A percentile compares a stretch with the other conserved stretches of the same genome.
Evolutionary conservation across 2,113 vertebrate genomes (phyloP).

Genomic region (Hyperopisus bebe): DNA sequence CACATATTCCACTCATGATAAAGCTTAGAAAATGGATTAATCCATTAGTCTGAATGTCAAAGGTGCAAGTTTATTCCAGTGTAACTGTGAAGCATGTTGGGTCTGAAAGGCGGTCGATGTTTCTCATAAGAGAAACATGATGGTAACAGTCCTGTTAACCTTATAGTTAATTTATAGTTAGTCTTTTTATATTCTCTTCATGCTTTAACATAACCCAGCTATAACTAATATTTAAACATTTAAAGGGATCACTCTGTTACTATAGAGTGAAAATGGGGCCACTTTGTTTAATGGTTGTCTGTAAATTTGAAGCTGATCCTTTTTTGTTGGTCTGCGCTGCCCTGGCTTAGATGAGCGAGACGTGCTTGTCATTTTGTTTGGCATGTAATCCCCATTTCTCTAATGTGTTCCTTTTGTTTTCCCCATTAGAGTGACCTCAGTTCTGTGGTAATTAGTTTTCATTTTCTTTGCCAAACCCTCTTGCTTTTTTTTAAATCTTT

Average conservation of each 20-base stretch:
- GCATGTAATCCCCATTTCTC: conserved; percentile 90
- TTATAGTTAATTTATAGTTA: background rate
- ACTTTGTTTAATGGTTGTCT: background rate
- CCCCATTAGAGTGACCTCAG: conserved; percentile 99
- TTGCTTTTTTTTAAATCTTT: conserved; percentile 38
- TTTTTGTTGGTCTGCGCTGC: conserved; percentile 8
- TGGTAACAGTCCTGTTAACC: background rate
- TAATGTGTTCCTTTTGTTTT: conserved; percentile 83
- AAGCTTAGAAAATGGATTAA: background rate
- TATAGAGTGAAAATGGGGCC: background rate
- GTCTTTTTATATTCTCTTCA: background rate
- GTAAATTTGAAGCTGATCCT: background rate
- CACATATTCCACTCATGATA: background rate
- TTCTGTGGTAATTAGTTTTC: conserved; percentile 97
- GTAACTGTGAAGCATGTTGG: background rate
- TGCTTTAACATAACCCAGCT: background rate
- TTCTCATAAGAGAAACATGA: background rate
- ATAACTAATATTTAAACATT: background rate
- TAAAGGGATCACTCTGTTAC: background rate
- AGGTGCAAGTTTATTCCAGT: background rate
- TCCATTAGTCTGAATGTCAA: background rate
- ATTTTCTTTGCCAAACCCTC: conserved; percentile 76
- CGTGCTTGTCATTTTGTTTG: conserved; percentile 70
- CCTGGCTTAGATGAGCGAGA: conserved; percentile 22
- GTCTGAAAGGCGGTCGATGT: background rate